Evolutionary conservation across 2,113 vertebrate genomes (phyloP).

Genomic region (Entomyzon cyanotis): DNA sequence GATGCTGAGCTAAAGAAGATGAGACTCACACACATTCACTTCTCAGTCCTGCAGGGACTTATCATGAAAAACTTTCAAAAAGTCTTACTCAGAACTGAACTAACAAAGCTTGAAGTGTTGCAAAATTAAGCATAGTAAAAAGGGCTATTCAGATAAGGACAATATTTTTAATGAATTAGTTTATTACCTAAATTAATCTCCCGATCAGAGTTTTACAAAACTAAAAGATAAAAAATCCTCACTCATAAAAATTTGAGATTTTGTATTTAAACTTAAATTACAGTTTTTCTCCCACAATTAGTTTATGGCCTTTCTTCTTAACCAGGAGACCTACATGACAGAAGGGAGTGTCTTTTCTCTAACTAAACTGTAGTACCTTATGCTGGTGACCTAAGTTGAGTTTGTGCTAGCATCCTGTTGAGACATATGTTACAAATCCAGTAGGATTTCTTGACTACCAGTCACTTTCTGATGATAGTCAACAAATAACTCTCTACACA

Average conservation of each 20-base stretch:
- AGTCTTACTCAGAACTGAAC: not conserved
- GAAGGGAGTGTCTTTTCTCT: not conserved
- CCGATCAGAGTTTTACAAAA: not conserved
- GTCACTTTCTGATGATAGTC: not conserved
- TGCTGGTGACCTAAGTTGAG: not conserved
- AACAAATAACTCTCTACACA: not conserved
- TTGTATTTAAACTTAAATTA: not conserved
- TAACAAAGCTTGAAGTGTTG: not conserved
- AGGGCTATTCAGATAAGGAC: not conserved
- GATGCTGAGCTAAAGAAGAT: not conserved
- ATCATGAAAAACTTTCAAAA: not conserved
- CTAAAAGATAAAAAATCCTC: not conserved
- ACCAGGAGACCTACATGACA: not conserved
- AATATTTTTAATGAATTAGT: not conserved
- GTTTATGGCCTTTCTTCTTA: not conserved
- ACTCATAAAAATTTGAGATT: not conserved
- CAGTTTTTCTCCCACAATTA: not conserved
- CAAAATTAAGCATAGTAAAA: not conserved
- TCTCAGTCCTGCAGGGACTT: not conserved
- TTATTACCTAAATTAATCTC: not conserved
- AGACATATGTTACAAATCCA: not conserved
- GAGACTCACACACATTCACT: not conserved
- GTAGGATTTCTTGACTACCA: not conserved
- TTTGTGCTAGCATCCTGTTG: not conserved
- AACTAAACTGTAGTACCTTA: not conserved